Conservation (phyloP, 1,140 invertebrate genomes). For the Paraescarpia echinospica region DNA sequence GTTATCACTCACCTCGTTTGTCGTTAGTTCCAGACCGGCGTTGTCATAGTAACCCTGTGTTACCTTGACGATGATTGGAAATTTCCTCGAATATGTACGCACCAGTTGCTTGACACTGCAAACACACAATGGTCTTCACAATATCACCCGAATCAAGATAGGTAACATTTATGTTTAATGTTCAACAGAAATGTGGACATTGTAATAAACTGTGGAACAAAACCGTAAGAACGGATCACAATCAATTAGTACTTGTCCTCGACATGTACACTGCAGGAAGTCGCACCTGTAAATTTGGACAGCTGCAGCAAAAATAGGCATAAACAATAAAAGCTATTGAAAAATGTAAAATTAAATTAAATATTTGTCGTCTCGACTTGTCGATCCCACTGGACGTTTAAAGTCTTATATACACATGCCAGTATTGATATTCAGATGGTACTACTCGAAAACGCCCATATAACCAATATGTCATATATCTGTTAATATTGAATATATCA, state of each 20-base stretch:
- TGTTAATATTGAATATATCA: too few species aligned
- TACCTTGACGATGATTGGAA: slow-evolving; percentile 26
- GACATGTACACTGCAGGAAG: not conserved
- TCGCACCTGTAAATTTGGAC: too few species aligned
- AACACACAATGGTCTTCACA: not conserved
- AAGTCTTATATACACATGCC: too few species aligned
- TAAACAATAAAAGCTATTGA: not conserved
- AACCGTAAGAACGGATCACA: not conserved
- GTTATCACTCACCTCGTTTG: slow-evolving; percentile 5
- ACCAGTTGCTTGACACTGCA: slow-evolving; percentile 13
- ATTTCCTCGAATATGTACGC: not conserved
- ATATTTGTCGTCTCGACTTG: too few species aligned
- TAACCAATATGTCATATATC: too few species aligned
- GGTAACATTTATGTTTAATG: not conserved
- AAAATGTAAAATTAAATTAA: too few species aligned
- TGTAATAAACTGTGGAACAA: not conserved
- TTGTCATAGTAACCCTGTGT: slow-evolving; percentile 22
- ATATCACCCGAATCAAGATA: not conserved
- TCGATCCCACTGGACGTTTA: not conserved
- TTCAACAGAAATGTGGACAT: not conserved
- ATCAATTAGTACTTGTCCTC: not conserved
- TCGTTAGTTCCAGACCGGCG: slow-evolving; percentile 15
- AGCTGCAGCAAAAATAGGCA: not conserved
- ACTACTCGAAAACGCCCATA: too few species aligned
- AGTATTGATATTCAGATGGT: too few species aligned